Percentiles rank a stretch among this genome's conserved stretches.
These are phyloP conservation scores for Erethizon dorsatum DNA, from an alignment of 2,797 vertebrate species.

Conservation along the genomic window DNA sequence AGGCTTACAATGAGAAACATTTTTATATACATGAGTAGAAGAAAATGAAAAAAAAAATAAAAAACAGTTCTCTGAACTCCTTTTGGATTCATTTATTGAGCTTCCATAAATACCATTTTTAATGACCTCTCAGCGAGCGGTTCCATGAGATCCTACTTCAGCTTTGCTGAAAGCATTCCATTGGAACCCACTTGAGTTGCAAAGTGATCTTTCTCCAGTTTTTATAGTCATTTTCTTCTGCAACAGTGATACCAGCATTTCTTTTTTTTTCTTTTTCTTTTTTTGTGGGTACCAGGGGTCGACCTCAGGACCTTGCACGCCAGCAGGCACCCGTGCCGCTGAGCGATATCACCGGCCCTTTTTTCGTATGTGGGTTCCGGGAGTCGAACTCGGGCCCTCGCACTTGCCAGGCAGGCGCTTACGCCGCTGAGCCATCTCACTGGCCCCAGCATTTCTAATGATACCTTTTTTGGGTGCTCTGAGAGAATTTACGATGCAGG, in stretches of 20 bases:
- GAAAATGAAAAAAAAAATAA: not conserved
- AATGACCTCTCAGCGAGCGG: not conserved
- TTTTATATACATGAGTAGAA: conserved; percentile 8
- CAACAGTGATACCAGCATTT: not conserved
- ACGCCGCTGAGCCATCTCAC: too few species aligned
- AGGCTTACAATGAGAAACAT: conserved; percentile 30
- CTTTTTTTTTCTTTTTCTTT: not conserved
- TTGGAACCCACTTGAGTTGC: conserved; percentile 33
- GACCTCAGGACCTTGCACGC: too few species aligned
- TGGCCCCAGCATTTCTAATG: not conserved
- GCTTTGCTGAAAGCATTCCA: conserved; percentile 52
- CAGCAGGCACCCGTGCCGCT: too few species aligned
- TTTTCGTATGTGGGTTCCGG: too few species aligned
- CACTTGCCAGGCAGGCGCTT: too few species aligned
- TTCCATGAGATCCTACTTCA: not conserved
- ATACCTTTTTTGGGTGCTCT: not conserved
- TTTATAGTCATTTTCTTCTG: conserved; percentile 35
- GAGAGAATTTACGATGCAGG: not conserved
- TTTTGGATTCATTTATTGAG: conserved; percentile 50
- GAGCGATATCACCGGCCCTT: too few species aligned
- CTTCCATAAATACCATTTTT: conserved; percentile 42
- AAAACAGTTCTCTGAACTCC: conserved; percentile 7
- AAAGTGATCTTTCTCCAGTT: conserved; percentile 30
- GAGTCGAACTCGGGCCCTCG: too few species aligned
- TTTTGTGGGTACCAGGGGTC: too few species aligned